Base-by-base conservation (phyloP, 2,113 vertebrate genomes). In the Solenodon paradoxus region DNA sequence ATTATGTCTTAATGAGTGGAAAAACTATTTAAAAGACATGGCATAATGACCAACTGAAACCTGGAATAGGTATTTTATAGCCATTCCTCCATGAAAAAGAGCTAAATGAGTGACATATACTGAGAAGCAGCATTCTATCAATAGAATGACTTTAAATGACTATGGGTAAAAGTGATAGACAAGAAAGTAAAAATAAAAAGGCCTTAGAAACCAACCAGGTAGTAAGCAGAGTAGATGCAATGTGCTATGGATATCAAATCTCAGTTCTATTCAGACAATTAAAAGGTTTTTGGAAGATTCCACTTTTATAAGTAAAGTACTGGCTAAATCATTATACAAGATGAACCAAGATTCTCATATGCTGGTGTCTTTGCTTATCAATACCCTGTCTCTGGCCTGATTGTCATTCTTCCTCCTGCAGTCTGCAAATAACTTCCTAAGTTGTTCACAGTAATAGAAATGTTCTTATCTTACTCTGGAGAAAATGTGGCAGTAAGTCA, bases 31-130 rank as follows among this genome's bases (percentile, higher is more conserved):
- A 45, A 86, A 8, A 68, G 9, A 53, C 26, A 49, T 28, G 20
- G 28, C 32, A 55, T 55, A 81, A 78, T 69, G 53, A 86, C 53
- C 71, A 92, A 85, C 17, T 63, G 22, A 32, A 95, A 9, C 42
- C 2, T 64, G 22, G n/a, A 87, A 15, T 0, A 64, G 38, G n/a
- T 82, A 86, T 90, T 92, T 86, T 63, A 64, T 59, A 68, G 53
- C 32, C 40, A 78, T 55, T 94, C 30, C 64, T 82, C 61, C 55
- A 82, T 61, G 17, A 71, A 68, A 94, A 96, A 71, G 38, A 77
- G 32, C 15, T 59, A 45, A 81, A 42, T 57, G 32, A 5, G n/a
- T 82, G n/a, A 86, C 42, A 64, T 40, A 79, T 7, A 66, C 20
- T 90, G 61, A 92, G 28, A 94, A 81, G 40, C 35, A 85, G 32